Evolutionary conservation across 2,888 invertebrate species (phyloP).

Genomic region (Teleogryllus oceanicus): DNA sequence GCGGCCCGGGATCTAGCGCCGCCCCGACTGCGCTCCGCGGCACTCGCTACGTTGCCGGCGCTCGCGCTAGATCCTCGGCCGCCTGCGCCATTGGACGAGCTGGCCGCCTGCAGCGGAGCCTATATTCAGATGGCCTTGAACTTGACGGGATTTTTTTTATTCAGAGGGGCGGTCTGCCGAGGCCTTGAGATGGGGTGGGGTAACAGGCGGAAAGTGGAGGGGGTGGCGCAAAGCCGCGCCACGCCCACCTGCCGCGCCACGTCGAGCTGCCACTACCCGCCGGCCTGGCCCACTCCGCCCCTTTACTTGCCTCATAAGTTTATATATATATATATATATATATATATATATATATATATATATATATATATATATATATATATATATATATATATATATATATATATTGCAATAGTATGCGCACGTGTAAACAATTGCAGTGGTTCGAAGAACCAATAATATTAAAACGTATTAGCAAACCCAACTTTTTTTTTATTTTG

Average conservation of each 20-base stretch:
- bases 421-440: too few species aligned
- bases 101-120: constrained; percentile 26
- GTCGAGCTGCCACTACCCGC: too few species aligned
- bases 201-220: background rate
- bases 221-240: background rate
- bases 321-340: too few species aligned
- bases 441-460: too few species aligned
- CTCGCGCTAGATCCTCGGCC: background rate
- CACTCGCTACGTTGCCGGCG: background rate
- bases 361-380: too few species aligned
- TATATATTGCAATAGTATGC: too few species aligned
- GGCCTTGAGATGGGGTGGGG: constrained; percentile 1
- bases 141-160: constrained; percentile 32
- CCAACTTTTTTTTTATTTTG: too few species aligned
- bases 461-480: too few species aligned
- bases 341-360: too few species aligned
- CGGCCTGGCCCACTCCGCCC: too few species aligned
- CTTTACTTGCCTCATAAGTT: too few species aligned
- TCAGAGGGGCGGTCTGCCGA: background rate
- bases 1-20: constrained; percentile 23
- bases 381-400: too few species aligned
- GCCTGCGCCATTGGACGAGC: background rate
- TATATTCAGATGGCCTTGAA: constrained; percentile 36
- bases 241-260: background rate
- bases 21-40: background rate